These are phyloP conservation scores for Aselliscus stoliczkanus DNA, from an alignment of 2,797 vertebrate genomes.

Conservation along the genomic window DNA sequence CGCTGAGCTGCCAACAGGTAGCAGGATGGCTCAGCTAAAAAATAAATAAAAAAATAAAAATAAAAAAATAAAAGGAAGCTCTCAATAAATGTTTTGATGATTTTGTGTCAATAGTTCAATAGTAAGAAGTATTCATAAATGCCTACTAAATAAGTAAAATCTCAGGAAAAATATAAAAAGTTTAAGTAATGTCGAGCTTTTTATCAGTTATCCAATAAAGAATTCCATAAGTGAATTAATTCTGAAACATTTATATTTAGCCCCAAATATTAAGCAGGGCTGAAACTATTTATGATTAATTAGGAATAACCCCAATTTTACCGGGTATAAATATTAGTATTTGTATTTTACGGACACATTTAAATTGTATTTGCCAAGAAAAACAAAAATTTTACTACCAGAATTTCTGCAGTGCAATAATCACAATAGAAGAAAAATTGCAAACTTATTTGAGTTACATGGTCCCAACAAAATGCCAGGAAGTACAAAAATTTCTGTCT, in stretches of 20 bases:
- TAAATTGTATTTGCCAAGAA: neutral
- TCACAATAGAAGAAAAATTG: neutral
- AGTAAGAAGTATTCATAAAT: neutral
- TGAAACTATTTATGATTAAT: conserved; percentile 24
- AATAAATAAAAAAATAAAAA: too few relatives aligned
- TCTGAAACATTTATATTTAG: conserved; percentile 1
- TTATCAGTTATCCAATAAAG: conserved; percentile 1
- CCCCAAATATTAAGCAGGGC: neutral
- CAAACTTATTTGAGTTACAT: neutral
- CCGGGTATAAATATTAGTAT: neutral
- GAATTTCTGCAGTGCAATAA: neutral
- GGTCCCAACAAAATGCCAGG: neutral
- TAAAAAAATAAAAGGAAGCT: neutral
- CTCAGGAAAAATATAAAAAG: neutral
- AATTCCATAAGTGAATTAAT: conserved; percentile 26
- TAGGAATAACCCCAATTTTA: neutral
- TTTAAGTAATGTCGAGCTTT: neutral
- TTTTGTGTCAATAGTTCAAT: neutral
- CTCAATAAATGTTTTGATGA: neutral
- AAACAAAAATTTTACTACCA: neutral
- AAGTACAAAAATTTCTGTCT: neutral
- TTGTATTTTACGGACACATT: conserved; percentile 1
- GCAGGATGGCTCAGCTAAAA: too few relatives aligned
- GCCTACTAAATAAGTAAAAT: conserved; percentile 23
- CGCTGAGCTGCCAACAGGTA: too few relatives aligned